These are phyloP conservation scores for Oceanodroma leucorhoa DNA, from an alignment of 2,797 vertebrate genomes.

Conservation along the genomic window DNA sequence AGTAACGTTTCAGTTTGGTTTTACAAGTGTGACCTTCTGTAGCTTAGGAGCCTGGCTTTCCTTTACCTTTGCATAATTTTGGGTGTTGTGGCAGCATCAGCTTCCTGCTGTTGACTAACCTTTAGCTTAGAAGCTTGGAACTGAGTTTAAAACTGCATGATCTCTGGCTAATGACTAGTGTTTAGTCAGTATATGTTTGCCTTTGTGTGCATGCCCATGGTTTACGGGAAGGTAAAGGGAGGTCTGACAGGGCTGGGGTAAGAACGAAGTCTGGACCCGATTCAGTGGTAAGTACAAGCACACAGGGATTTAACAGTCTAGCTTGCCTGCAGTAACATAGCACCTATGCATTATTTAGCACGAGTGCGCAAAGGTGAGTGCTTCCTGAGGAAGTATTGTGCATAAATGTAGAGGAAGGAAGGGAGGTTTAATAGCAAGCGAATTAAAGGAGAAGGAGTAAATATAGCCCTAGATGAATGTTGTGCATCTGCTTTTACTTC, in stretches of 20 bases:
- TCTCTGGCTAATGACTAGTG: background rate
- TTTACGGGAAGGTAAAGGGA: background rate
- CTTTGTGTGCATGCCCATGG: conserved; percentile 5
- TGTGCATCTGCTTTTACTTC: background rate
- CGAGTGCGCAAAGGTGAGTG: background rate
- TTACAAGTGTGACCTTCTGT: conserved; percentile 74
- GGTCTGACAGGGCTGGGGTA: background rate
- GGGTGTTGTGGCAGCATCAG: conserved; percentile 31
- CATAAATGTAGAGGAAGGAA: background rate
- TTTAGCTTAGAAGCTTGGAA: conserved; percentile 5
- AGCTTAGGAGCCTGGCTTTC: conserved; percentile 66
- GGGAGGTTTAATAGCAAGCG: background rate
- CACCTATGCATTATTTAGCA: background rate
- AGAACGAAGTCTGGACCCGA: background rate
- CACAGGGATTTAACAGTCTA: background rate
- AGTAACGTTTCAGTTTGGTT: background rate
- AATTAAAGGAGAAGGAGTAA: background rate
- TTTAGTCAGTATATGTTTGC: background rate
- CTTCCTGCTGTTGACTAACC: conserved; percentile 41
- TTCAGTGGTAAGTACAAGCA: background rate
- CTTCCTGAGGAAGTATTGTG: background rate
- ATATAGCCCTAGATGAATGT: background rate
- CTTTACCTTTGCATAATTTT: conserved; percentile 4
- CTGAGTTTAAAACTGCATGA: background rate
- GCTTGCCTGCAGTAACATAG: background rate